Base-by-base conservation (phyloP, 2,888 invertebrate species). In the Idaea biselata region DNA sequence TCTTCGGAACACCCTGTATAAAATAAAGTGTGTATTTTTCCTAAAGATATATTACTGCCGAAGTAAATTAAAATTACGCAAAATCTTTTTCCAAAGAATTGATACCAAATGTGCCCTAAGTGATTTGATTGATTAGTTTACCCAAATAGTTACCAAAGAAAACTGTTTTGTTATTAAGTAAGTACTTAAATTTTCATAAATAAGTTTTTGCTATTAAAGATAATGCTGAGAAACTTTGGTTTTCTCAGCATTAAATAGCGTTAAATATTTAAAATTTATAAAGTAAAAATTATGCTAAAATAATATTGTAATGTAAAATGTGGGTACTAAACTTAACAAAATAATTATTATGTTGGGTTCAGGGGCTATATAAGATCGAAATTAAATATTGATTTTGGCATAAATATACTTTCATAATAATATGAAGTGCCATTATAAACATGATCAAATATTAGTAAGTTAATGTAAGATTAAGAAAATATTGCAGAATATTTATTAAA, bases 401-500 rank as follows among this genome's bases (percentile, higher is more conserved):
- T 25, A 25, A 25, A 5, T 3, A 25, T 25, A 25, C 25, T 5
- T 25, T 25, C 8, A 66, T 55, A n/a, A 55, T 58, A 55, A 44
- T 16, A 55, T 17, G 4, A 53, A 63, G 59, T 63, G 59, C 62
- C 60, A 62, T 59, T 61, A 44, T 63, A 67, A 56, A 7, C n/a
- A 31, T 17, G 0, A 58, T 56, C 62, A 63, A 65, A 18, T 54
- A 33, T 58, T 59, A 58, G n/a, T 62, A 60, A 14, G 32, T 17
- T 65, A 69, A 70, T 63, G 63, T 72, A 70, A 72, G 66, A 66
- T 69, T 74, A 73, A 78, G 73, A 76, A 74, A 80, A 77, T 78
- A 81, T 74, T 72, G 77, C 75, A 80, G 76, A 75, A 82, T 84
- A 84, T 86, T 84, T 83, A 81, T 82, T 80, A 65, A 75, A 79